Percentiles rank a stretch among this genome's conserved stretches.
Evolutionary conservation across 2,797 vertebrate genomes (phyloP).

Genomic region (Nannoperca australis): DNA sequence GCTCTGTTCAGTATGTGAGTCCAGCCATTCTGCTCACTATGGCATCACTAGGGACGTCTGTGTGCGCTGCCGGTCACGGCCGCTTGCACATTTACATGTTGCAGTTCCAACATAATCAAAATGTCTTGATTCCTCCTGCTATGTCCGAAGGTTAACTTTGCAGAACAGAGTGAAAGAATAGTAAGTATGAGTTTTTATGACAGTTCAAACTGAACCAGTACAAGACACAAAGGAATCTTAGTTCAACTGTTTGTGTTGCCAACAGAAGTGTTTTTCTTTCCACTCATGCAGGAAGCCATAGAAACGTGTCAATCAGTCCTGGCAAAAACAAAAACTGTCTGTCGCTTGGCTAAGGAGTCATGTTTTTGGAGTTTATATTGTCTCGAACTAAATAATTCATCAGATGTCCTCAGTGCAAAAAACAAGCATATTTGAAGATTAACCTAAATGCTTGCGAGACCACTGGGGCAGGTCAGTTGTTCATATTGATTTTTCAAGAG

Average conservation of each 20-base stretch:
- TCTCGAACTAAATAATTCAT: constrained; percentile 1
- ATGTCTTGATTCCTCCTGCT: constrained; percentile 21
- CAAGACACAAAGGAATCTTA: constrained; percentile 8
- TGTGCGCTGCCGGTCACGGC: constrained; percentile 42
- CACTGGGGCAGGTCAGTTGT: constrained; percentile 10
- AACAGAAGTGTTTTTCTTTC: constrained; percentile 29
- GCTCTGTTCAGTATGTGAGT: constrained; percentile 59
- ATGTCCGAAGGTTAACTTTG: constrained; percentile 3
- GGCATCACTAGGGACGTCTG: constrained; percentile 46
- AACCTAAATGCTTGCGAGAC: constrained; percentile 2
- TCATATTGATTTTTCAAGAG: constrained; percentile 22
- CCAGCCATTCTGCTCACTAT: constrained; percentile 47
- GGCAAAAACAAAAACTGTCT: background rate
- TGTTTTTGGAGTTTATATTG: constrained; percentile 13
- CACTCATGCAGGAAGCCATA: constrained; percentile 1
- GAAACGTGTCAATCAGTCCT: constrained; percentile 15
- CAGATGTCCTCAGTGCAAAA: background rate
- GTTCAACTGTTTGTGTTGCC: constrained; percentile 37
- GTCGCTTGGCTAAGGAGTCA: background rate
- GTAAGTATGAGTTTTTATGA: constrained; percentile 2
- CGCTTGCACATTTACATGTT: constrained; percentile 16
- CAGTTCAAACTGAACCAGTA: constrained; percentile 6
- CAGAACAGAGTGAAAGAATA: constrained; percentile 1
- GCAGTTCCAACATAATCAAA: constrained; percentile 54
- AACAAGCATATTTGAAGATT: background rate